Evolutionary conservation across 2,113 vertebrate genomes (phyloP).

Genomic region (Kryptolebias marmoratus): DNA sequence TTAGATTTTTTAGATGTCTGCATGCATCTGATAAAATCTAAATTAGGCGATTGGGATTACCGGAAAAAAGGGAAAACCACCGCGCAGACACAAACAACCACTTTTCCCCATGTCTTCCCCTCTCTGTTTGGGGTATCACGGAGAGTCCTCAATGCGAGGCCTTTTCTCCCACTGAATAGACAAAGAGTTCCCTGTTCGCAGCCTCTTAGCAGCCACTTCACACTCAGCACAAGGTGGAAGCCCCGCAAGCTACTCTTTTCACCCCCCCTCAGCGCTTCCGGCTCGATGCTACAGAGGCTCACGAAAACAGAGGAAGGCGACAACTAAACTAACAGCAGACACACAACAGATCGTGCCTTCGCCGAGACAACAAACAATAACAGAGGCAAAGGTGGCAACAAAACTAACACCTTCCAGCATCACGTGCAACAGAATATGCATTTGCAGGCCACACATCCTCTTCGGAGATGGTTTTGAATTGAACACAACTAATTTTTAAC

Average conservation of each 20-base stretch:
- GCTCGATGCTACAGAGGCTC: slow-evolving; percentile 16
- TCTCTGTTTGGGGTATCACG: slow-evolving; percentile 38
- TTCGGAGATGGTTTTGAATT: too few relatives aligned
- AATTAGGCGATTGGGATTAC: not conserved
- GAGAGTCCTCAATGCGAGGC: slow-evolving; percentile 50
- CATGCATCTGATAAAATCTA: not conserved
- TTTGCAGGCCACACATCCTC: not conserved
- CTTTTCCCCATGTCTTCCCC: not conserved
- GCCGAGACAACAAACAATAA: not conserved
- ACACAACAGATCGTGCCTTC: too few relatives aligned
- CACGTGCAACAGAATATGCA: not conserved
- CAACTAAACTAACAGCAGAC: slow-evolving; percentile 23
- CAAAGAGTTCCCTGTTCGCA: slow-evolving; percentile 84
- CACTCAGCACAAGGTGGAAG: slow-evolving; percentile 77
- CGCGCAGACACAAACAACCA: slow-evolving; percentile 6
- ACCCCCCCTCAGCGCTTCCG: slow-evolving; percentile 33
- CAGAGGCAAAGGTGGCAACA: slow-evolving; percentile 18
- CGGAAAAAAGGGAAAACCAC: slow-evolving; percentile 5
- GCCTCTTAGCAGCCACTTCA: slow-evolving; percentile 87
- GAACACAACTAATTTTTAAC: too few relatives aligned
- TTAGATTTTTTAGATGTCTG: too few relatives aligned
- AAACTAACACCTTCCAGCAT: slow-evolving; percentile 33
- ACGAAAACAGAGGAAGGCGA: slow-evolving; percentile 21
- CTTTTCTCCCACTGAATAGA: slow-evolving; percentile 61
- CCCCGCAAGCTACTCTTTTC: slow-evolving; percentile 44